Evolutionary conservation across 35 echinoderm and acorn worm genomes (phyloP).

Genomic region (Holothuria glaberrima): DNA sequence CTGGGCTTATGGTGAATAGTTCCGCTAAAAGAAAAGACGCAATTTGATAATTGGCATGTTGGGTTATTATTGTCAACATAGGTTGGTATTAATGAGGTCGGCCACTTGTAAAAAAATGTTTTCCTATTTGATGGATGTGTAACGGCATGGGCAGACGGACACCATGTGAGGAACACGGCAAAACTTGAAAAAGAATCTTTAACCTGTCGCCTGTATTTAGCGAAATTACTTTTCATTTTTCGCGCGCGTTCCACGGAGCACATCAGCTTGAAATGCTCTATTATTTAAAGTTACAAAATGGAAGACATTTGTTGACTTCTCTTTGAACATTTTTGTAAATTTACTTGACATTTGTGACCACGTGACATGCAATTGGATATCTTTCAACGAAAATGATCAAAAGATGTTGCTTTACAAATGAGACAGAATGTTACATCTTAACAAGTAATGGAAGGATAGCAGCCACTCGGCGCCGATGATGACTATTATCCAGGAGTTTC

Average conservation of each 20-base stretch:
- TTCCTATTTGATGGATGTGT: too few relatives aligned
- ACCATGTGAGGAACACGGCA: conserved; percentile 45
- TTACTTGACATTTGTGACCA: conserved; percentile 21
- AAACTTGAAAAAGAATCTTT: conserved; percentile 43
- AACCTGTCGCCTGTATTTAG: conserved; percentile 39
- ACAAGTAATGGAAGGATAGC: not conserved
- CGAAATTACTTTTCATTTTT: conserved; percentile 46
- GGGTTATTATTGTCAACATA: conserved; percentile 49
- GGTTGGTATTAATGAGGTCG: conserved; percentile 29
- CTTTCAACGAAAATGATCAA: conserved; percentile 37
- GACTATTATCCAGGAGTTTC: not conserved
- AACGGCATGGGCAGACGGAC: conserved; percentile 21
- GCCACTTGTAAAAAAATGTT: conserved; percentile 23
- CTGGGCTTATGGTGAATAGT: conserved; percentile 23
- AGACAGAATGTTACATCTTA: not conserved
- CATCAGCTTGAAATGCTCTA: not conserved
- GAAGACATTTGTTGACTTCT: too few relatives aligned
- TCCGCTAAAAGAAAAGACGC: conserved; percentile 3
- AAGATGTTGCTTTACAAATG: conserved; percentile 26
- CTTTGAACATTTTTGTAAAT: not conserved
- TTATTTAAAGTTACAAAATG: too few relatives aligned
- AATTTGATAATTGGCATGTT: conserved; percentile 49
- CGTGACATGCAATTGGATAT: conserved; percentile 28
- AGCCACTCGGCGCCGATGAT: not conserved
- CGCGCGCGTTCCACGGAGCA: not conserved